These are phyloP conservation scores for Ursus arctos DNA, from an alignment of 2,113 vertebrate genomes.

Conservation along the genomic window DNA sequence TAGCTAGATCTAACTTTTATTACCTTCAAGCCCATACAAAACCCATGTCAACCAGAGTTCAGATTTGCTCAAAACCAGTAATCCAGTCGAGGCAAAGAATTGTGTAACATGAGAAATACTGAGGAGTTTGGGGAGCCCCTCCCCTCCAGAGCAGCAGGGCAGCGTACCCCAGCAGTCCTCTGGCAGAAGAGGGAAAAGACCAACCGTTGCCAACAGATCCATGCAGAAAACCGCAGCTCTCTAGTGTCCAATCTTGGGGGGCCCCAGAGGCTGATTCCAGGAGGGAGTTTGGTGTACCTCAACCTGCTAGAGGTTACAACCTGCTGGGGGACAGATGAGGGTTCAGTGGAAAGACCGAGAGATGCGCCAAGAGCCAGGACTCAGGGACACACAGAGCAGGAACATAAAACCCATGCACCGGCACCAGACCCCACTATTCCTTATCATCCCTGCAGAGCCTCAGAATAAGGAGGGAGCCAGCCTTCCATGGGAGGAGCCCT, in stretches of 20 bases:
- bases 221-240: background rate
- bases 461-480: background rate
- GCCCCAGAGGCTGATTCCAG: background rate
- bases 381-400: background rate
- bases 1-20: background rate
- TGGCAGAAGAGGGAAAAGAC: background rate
- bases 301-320: background rate
- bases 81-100: background rate
- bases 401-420: background rate
- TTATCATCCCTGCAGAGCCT: background rate
- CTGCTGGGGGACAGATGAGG: no score
- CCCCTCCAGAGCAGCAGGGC: background rate
- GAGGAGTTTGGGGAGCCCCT: background rate
- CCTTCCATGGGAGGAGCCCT: no score
- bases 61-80: background rate
- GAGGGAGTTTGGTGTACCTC: background rate
- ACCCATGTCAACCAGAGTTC: background rate
- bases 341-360: background rate
- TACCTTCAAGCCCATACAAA: background rate
- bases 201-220: accelerated
- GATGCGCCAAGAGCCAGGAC: background rate
- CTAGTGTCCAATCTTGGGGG: background rate
- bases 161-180: background rate
- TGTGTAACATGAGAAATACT: background rate
- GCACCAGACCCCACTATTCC: background rate